phyloP scores from a whole-genome alignment of 2,113 vertebrate species.

The Chionis minor region DNA sequence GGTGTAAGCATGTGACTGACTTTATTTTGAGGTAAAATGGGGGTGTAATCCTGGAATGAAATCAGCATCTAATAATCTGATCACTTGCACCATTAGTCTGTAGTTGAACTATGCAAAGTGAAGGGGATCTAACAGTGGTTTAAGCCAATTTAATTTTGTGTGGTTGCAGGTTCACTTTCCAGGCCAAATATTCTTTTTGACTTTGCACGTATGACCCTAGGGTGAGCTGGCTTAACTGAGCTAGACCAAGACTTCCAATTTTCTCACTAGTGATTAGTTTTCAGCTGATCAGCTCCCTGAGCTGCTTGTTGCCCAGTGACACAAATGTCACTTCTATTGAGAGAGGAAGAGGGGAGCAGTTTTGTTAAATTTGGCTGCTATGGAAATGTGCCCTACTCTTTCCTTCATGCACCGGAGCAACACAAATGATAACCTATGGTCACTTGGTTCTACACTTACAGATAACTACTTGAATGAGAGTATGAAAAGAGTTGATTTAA shows the following conservation, averaged over 20 bases:
- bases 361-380: not conserved
- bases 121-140: not conserved
- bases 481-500: not conserved
- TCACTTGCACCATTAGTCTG: not conserved
- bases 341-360: not conserved
- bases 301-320: not conserved
- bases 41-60: not conserved
- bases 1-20: not conserved
- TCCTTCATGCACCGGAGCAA: not conserved
- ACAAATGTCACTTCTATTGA: too few relatives aligned
- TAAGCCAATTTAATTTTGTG: not conserved
- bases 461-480: not conserved
- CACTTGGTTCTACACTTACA: not conserved
- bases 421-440: not conserved
- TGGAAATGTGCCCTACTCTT: not conserved
- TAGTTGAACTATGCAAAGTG: not conserved
- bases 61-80: not conserved
- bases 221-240: not conserved
- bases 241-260: not conserved
- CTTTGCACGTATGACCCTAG: not conserved
- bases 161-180: not conserved
- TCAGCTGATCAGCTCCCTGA: accelerated
- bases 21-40: not conserved
- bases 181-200: not conserved
- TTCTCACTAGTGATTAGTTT: not conserved